phyloP scores from a whole-genome alignment of 2,888 invertebrate genomes.

The Hesperia comma region DNA sequence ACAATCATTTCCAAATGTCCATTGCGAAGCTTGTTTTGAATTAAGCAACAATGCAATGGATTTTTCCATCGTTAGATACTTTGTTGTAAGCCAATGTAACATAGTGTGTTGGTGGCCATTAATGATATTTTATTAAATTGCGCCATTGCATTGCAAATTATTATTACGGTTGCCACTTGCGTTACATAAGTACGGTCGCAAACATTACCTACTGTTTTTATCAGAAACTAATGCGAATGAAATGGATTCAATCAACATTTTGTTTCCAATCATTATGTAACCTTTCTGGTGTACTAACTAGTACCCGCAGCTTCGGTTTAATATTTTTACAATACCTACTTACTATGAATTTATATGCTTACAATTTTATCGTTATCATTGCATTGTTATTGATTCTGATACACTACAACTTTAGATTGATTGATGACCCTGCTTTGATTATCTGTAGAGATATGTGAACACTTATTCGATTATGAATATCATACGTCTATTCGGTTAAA shows the following conservation, averaged over 20 bases:
- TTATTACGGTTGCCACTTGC: conserved; percentile 25
- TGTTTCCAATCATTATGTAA: conserved; percentile 17
- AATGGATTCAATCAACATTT: conserved; percentile 28
- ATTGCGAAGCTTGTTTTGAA: background rate
- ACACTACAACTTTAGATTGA: background rate
- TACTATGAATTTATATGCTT: background rate
- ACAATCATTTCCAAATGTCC: background rate
- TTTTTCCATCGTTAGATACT: conserved; percentile 26
- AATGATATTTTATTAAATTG: conserved; percentile 35
- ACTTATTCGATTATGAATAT: too few relatives aligned
- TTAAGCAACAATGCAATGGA: conserved; percentile 4
- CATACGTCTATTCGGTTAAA: background rate
- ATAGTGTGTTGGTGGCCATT: conserved; percentile 18
- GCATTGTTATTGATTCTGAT: too few relatives aligned
- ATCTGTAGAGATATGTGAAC: too few relatives aligned
- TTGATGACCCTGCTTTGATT: too few relatives aligned
- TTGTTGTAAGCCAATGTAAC: conserved; percentile 21
- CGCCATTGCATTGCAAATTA: conserved; percentile 32
- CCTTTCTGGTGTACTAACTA: background rate
- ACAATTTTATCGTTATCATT: background rate
- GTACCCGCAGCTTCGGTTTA: background rate
- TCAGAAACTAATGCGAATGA: conserved; percentile 31
- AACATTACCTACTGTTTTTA: conserved; percentile 31
- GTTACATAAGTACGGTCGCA: conserved; percentile 26
- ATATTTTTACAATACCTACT: background rate